Evolutionary conservation across 2,797 vertebrate genomes (phyloP), one percentile per base, ranked within the genome.

Genomic region (Oreochromis grahami): DNA sequence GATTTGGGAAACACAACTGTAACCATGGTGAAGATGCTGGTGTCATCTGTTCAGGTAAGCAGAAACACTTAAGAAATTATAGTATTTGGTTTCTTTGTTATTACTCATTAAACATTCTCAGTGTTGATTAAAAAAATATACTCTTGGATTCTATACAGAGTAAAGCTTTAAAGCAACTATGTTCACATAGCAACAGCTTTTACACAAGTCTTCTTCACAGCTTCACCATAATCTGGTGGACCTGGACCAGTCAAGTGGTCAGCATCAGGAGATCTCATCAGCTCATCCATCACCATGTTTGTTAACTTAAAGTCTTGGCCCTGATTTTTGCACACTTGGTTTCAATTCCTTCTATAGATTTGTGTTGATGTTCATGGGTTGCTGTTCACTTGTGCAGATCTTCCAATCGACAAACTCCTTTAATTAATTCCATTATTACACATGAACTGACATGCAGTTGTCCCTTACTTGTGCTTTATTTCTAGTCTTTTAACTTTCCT

Each of bases 61-160:
- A 58, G 26, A 34, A 58, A 32, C 29, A 58, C 29, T 4, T n/a
- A n/a, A n/a, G 29, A 1, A 34, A 32, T 32, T 10, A 58, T 3
- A 32, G 0, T 58, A 32, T 58, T 32, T 58, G 5, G 0, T 58
- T 1, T 58, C 29, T 19, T 32, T 32, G 0, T 2, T 10, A 3
- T 58, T 58, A 32, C 55, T 32, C 0, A 32, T 32, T 17, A 9
- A 58, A 32, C 55, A 56, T 29, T 56, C 2, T 56, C 3, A 29
- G 14, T 29, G 24, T 9, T 56, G 15, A 56, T 56, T 13, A 0
- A 56, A 56, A 8, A 14, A 15, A 55, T 55, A 13, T 0, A 56
- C 24, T 56, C 24, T 29, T 29, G n/a, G n/a, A n/a, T n/a, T n/a
- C n/a, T n/a, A n/a, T n/a, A n/a, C n/a, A n/a, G 24, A 56, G 53